Percentiles rank a stretch among this genome's conserved stretches.
phyloP scores from a whole-genome alignment of 2,888 invertebrate species.

The Stenchaetothrips biformis region DNA sequence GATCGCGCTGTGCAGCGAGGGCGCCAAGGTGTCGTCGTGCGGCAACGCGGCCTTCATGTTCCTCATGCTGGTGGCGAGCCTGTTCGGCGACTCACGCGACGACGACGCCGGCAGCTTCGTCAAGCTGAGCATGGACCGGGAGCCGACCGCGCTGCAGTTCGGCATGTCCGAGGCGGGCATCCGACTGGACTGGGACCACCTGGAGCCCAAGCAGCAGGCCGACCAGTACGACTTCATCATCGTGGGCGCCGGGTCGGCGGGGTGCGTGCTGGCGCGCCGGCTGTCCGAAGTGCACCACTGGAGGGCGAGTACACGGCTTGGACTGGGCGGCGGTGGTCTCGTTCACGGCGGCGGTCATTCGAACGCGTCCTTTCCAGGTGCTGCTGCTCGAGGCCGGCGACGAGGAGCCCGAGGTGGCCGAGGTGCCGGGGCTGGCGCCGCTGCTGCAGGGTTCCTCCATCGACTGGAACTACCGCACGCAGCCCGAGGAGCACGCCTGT shows the following conservation, averaged over 20 bases:
- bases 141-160: background rate
- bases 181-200: background rate
- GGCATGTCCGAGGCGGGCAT: background rate
- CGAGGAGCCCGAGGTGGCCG: conserved; percentile 42
- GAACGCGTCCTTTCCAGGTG: conserved; percentile 35
- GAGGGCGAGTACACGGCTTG: conserved; percentile 40
- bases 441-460: conserved; percentile 44
- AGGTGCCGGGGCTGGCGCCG: conserved; percentile 44
- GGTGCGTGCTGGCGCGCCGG: conserved; percentile 50
- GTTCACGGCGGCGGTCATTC: background rate
- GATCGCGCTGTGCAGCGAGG: conserved; percentile 33
- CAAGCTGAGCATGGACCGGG: conserved; percentile 2
- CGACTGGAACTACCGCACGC: conserved; percentile 47
- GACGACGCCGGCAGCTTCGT: conserved; percentile 24
- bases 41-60: conserved; percentile 38
- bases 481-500: conserved; percentile 40
- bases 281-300: conserved; percentile 45
- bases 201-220: conserved; percentile 30
- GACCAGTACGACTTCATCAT: conserved; percentile 47
- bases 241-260: conserved; percentile 51
- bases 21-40: conserved; percentile 35
- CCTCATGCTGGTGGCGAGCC: conserved; percentile 38
- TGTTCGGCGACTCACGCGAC: conserved; percentile 38
- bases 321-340: conserved; percentile 40
- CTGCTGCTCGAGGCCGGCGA: conserved; percentile 41